Conservation (phyloP, 2,113 vertebrate genomes). For the Alethe castanea region DNA sequence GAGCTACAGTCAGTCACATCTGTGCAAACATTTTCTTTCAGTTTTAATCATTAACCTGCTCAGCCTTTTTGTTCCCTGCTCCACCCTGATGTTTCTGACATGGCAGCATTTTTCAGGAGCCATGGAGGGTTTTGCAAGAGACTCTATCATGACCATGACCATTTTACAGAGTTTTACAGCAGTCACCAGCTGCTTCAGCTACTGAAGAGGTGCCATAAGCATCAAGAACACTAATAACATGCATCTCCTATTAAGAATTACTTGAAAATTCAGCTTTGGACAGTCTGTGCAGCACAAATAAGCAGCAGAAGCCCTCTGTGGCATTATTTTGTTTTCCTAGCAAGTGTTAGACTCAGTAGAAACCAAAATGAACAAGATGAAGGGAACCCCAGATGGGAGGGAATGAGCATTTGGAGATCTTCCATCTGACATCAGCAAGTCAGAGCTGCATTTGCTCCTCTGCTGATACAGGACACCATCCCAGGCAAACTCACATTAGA, state of each 20-base stretch:
- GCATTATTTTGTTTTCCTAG: constrained; percentile 28
- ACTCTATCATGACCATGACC: not conserved
- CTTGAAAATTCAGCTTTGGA: not conserved
- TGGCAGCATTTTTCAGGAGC: not conserved
- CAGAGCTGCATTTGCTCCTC: not conserved
- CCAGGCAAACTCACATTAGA: not conserved
- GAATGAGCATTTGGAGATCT: not conserved
- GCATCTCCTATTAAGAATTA: not conserved
- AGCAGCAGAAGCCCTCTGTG: not conserved
- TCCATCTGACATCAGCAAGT: not conserved
- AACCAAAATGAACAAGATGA: constrained; percentile 13
- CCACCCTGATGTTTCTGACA: constrained; percentile 2
- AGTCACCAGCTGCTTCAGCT: not conserved
- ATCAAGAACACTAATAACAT: not conserved
- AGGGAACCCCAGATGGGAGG: constrained; percentile 22
- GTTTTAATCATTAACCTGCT: constrained; percentile 11
- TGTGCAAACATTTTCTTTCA: not conserved
- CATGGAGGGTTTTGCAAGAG: not conserved
- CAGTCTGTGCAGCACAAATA: not conserved
- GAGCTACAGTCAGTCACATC: not conserved
- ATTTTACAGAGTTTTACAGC: not conserved
- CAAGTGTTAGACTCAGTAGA: not conserved
- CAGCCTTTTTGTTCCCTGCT: not conserved
- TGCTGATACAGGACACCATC: not conserved
- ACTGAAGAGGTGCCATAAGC: not conserved